phyloP scores from a whole-genome alignment of 2,888 invertebrate genomes.

The Xanthia icteritia region DNA sequence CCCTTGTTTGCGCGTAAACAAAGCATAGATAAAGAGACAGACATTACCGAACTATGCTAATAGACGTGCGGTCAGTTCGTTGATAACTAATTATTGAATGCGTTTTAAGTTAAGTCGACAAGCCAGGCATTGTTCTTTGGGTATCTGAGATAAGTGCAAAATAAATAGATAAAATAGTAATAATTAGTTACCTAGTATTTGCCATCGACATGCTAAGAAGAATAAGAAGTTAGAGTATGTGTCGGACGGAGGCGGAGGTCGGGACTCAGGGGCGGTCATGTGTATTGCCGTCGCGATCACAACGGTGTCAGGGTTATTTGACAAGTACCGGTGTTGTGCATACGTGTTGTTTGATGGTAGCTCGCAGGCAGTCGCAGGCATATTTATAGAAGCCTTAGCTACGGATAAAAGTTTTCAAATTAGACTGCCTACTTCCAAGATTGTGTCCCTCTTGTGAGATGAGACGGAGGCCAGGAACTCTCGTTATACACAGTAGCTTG shows the following conservation, averaged over 20 bases:
- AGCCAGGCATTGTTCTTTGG: slow-evolving; percentile 2
- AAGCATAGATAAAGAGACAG: slow-evolving; percentile 44
- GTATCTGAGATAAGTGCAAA: not conserved
- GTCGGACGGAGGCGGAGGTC: not conserved
- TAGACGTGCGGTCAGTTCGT: slow-evolving; percentile 20
- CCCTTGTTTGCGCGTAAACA: slow-evolving; percentile 30
- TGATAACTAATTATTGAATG: slow-evolving; percentile 24
- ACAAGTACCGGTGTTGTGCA: not conserved
- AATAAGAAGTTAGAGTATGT: not conserved
- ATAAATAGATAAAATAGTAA: not conserved
- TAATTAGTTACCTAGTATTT: not conserved
- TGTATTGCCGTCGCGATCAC: not conserved
- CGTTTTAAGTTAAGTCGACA: slow-evolving; percentile 1
- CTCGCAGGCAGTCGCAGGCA: not conserved
- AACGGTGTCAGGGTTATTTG: not conserved
- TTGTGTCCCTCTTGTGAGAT: not conserved
- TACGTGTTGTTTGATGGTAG: not conserved
- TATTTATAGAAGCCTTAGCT: not conserved
- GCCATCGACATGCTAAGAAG: too few species aligned
- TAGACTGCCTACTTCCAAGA: not conserved
- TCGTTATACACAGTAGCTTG: not conserved
- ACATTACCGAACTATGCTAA: slow-evolving; percentile 51
- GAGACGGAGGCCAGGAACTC: not conserved
- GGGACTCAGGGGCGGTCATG: not conserved
- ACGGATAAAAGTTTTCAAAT: not conserved